A percentile compares a stretch with the other conserved stretches of the same genome.
These are phyloP conservation scores for Forbesichthys agassizii DNA, from an alignment of 2,113 vertebrate species.

Conservation along the genomic window DNA sequence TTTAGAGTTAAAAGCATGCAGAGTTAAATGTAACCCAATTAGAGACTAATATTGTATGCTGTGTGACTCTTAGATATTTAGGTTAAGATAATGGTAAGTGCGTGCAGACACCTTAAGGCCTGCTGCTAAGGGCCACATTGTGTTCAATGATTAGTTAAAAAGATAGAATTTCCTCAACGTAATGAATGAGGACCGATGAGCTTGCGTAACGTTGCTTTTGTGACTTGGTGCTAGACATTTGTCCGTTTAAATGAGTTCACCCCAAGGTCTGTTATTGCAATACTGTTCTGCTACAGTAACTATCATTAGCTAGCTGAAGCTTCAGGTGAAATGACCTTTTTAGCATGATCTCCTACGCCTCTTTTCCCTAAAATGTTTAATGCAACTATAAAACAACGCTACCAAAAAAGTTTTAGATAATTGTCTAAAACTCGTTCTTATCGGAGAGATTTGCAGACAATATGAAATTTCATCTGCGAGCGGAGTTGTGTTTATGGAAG, in stretches of 20 bases:
- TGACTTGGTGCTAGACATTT: not conserved
- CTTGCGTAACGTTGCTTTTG: not conserved
- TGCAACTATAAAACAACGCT: too few species aligned
- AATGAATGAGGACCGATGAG: not conserved
- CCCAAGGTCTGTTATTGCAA: not conserved
- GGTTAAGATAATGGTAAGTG: too few species aligned
- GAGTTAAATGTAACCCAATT: too few species aligned
- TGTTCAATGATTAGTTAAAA: not conserved
- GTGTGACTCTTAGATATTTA: too few species aligned
- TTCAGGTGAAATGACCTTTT: constrained; percentile 1
- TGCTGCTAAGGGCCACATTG: too few species aligned
- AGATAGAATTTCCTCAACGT: not conserved
- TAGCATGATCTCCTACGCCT: too few species aligned
- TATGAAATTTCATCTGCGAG: constrained; percentile 43
- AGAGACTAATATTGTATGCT: too few species aligned
- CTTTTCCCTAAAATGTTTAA: too few species aligned
- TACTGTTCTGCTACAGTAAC: not conserved
- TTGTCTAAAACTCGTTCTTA: constrained; percentile 1
- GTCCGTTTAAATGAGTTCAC: not conserved
- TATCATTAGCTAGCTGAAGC: not conserved
- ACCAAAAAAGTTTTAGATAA: not conserved
- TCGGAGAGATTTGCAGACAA: constrained; percentile 43
- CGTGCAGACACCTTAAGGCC: too few species aligned
- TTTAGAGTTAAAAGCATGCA: too few species aligned
- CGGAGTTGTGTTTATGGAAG: constrained; percentile 52